These are phyloP conservation scores for Podarcis muralis DNA, from an alignment of 2,113 vertebrate species.

Conservation along the genomic window DNA sequence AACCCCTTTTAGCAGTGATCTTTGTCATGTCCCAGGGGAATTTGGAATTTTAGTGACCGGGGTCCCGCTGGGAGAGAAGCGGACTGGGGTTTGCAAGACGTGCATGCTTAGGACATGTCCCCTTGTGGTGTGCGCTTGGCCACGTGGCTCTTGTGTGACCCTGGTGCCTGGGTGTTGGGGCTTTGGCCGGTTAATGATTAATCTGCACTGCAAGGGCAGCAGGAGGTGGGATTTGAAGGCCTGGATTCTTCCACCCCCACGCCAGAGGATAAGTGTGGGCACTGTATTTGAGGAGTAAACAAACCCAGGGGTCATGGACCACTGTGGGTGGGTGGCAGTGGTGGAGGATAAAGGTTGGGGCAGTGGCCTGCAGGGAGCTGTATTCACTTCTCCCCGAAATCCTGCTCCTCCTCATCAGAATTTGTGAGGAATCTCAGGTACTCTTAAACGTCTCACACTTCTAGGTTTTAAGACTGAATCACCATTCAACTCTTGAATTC, in stretches of 20 bases:
- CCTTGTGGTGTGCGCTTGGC: neutral
- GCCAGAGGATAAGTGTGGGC: neutral
- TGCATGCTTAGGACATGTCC: neutral
- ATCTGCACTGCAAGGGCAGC: neutral
- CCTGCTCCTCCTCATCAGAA: neutral
- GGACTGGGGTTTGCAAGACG: rapidly evolving
- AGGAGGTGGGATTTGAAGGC: neutral
- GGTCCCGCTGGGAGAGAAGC: neutral
- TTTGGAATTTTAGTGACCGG: too few relatives aligned
- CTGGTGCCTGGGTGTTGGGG: neutral
- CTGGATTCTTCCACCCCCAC: too few relatives aligned
- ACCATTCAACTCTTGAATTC: neutral
- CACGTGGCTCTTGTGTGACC: neutral
- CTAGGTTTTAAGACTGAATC: neutral
- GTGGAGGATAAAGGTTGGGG: neutral
- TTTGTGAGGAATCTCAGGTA: neutral
- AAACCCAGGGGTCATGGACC: constrained; percentile 10
- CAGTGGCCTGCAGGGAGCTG: neutral
- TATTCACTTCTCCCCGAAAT: neutral
- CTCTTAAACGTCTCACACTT: neutral
- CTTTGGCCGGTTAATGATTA: constrained; percentile 26
- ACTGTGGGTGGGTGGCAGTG: neutral
- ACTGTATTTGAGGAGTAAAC: constrained; percentile 22
- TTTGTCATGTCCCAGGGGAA: too few relatives aligned
- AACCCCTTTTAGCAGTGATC: neutral